These are phyloP conservation scores for Aradus depressus DNA, from an alignment of 2,888 invertebrate species.

Conservation along the genomic window DNA sequence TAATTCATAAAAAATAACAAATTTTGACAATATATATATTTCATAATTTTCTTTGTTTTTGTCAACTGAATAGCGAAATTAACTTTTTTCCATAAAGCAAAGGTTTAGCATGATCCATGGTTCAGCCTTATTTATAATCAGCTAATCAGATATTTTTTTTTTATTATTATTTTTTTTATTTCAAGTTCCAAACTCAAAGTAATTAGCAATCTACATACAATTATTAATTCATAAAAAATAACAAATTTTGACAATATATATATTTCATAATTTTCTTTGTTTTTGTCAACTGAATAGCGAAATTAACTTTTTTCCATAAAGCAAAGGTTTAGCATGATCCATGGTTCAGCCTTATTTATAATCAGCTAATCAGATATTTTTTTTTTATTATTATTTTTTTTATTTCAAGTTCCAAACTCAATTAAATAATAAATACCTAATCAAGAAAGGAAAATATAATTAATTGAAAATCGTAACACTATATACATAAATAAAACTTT, in stretches of 20 bases:
- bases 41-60: no score
- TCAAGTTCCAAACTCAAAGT: slow-evolving; percentile 13
- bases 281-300: background rate
- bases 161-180: slow-evolving; percentile 1
- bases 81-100: slow-evolving; percentile 8
- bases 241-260: slow-evolving; percentile 14
- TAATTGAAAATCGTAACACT: slow-evolving; percentile 15
- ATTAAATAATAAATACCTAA: slow-evolving; percentile 9
- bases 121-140: slow-evolving; percentile 14
- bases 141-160: slow-evolving; percentile 15
- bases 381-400: slow-evolving; percentile 1
- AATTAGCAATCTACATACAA: no score
- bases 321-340: no score
- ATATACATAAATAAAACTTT: slow-evolving; percentile 13
- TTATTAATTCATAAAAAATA: background rate
- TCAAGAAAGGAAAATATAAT: slow-evolving; percentile 8
- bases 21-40: no score
- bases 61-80: background rate
- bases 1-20: slow-evolving; percentile 1
- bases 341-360: slow-evolving; percentile 12
- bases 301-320: slow-evolving; percentile 5
- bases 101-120: no score
- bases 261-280: no score
- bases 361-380: slow-evolving; percentile 17
- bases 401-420: slow-evolving; percentile 1